Evolutionary conservation across 2,888 invertebrate genomes (phyloP).

Genomic region (Melieria crassipennis): DNA sequence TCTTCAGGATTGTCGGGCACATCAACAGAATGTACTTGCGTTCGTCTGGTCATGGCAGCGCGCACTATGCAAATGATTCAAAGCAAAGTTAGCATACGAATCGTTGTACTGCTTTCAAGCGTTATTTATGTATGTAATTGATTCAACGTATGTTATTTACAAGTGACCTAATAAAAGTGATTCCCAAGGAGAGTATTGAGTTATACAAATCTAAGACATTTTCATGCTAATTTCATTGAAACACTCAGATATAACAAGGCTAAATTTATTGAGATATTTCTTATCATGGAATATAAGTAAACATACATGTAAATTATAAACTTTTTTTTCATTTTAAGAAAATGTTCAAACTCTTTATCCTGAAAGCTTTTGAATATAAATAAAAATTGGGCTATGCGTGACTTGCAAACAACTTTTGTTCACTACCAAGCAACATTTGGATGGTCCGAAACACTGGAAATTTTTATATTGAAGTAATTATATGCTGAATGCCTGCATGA

Average conservation of each 20-base stretch:
- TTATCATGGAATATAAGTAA: too few species aligned
- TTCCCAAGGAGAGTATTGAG: too few species aligned
- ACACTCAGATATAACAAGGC: too few species aligned
- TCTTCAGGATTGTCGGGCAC: constrained; percentile 54
- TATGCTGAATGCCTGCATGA: not conserved
- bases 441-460: not conserved
- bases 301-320: too few species aligned
- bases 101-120: not conserved
- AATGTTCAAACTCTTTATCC: too few species aligned
- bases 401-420: too few species aligned
- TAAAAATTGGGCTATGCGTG: too few species aligned
- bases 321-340: too few species aligned
- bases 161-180: too few species aligned
- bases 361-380: not conserved
- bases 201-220: not conserved
- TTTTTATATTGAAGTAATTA: too few species aligned
- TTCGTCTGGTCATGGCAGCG: constrained; percentile 62
- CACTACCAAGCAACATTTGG: not conserved
- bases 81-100: not conserved
- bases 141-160: not conserved
- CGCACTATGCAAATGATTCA: constrained; percentile 50
- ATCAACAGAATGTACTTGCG: constrained; percentile 52
- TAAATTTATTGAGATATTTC: too few species aligned
- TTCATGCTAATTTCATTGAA: not conserved
- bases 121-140: not conserved